Conservation (phyloP, 30 jellyfish, hydroid and myxozoan species). For the Pelagia noctiluca region DNA sequence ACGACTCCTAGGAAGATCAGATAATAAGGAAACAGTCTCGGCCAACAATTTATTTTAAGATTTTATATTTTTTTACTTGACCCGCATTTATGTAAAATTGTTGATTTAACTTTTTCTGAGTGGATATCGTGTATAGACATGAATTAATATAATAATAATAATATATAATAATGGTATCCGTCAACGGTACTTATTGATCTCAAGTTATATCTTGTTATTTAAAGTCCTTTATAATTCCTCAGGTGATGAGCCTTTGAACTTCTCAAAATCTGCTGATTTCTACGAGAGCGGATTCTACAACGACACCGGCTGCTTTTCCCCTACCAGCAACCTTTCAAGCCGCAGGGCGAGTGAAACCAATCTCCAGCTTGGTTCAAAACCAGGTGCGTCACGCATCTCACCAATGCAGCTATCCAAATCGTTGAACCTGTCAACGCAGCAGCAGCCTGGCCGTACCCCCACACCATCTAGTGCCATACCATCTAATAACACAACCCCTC, state of each 20-base stretch:
- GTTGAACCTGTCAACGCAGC: not conserved
- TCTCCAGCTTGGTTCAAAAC: conserved; percentile 22
- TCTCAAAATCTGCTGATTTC: conserved; percentile 45
- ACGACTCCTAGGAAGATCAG: no score
- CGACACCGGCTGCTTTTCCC: conserved; percentile 13
- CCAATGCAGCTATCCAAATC: not conserved
- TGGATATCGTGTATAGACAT: no score
- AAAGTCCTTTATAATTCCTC: no score
- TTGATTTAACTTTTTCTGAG: no score
- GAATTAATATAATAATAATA: no score
- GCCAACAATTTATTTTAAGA: no score
- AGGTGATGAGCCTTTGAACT: conserved; percentile 40
- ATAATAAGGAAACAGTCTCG: no score
- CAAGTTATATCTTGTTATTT: no score
- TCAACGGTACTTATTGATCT: no score
- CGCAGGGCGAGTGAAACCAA: conserved; percentile 68
- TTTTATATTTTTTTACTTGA: no score
- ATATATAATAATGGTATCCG: no score
- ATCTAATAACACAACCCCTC: not conserved
- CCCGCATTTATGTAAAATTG: no score
- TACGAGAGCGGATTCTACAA: conserved; percentile 21
- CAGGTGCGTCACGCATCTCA: not conserved
- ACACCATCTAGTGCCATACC: not conserved
- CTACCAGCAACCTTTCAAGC: conserved; percentile 13
- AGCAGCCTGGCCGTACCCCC: not conserved